phyloP scores from a whole-genome alignment of 1,140 invertebrate genomes.

The Caerostris darwini region DNA sequence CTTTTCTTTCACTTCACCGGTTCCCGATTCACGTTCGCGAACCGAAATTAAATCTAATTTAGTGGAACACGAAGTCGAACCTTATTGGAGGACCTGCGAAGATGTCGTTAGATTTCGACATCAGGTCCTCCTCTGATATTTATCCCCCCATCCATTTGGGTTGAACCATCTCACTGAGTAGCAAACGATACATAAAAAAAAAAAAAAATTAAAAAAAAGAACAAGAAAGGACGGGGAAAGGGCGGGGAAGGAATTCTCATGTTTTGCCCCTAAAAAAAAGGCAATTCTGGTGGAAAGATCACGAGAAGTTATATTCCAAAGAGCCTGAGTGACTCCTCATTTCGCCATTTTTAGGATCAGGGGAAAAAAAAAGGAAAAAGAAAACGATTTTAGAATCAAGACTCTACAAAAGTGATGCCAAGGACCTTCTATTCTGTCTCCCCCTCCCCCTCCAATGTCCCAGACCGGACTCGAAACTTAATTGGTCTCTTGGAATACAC shows the following conservation, averaged over 20 bases:
- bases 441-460: neutral
- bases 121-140: neutral
- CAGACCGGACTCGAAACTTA: constrained; percentile 62
- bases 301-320: neutral
- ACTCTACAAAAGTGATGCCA: constrained; percentile 36
- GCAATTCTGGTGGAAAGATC: neutral
- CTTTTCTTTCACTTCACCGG: no score
- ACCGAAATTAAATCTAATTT: no score
- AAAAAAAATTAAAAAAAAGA: no score
- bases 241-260: no score
- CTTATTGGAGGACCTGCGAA: neutral
- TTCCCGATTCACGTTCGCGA: no score
- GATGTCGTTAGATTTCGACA: neutral
- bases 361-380: neutral
- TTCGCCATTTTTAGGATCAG: neutral
- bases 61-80: neutral
- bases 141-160: neutral
- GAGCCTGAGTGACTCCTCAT: neutral
- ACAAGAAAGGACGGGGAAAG: no score
- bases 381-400: neutral
- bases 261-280: no score
- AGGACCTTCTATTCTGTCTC: constrained; percentile 18
- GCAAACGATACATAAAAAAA: no score
- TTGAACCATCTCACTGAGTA: neutral
- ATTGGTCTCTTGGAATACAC: constrained; percentile 66